Evolutionary conservation across 2,113 vertebrate genomes (phyloP).

Genomic region (Equus quagga): DNA sequence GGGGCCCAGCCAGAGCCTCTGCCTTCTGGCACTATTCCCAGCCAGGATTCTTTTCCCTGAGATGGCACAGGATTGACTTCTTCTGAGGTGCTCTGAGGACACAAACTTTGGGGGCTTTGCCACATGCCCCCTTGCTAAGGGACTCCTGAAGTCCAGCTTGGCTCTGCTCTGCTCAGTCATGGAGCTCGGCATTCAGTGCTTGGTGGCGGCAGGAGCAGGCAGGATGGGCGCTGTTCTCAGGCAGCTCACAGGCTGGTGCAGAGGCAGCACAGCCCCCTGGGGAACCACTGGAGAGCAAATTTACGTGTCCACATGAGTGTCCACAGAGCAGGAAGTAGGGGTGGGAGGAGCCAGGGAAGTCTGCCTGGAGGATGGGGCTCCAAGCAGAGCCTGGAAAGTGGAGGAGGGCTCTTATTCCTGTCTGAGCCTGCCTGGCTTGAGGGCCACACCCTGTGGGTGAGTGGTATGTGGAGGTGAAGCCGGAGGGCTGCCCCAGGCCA

Average conservation of each 20-base stretch:
- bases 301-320: neutral
- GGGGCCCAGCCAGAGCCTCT: rapidly evolving
- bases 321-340: neutral
- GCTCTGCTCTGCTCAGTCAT: neutral
- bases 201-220: neutral
- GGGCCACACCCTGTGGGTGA: neutral
- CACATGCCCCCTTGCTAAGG: neutral
- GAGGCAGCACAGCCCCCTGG: rapidly evolving
- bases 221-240: neutral
- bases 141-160: neutral
- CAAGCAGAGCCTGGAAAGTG: neutral
- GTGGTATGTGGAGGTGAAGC: neutral
- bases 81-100: neutral
- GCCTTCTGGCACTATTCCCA: neutral
- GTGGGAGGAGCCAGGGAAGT: neutral
- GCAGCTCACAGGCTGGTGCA: neutral
- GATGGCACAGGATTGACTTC: neutral
- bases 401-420: neutral
- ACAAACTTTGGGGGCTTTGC: neutral
- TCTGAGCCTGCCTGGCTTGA: neutral
- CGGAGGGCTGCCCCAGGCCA: neutral
- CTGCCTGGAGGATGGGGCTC: neutral
- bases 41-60: neutral
- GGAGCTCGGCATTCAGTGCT: neutral
- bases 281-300: neutral